A percentile compares a stretch with the other conserved stretches of the same genome.
Evolutionary conservation across 2,888 invertebrate genomes (phyloP).

Genomic region (Mystacides longicornis): DNA sequence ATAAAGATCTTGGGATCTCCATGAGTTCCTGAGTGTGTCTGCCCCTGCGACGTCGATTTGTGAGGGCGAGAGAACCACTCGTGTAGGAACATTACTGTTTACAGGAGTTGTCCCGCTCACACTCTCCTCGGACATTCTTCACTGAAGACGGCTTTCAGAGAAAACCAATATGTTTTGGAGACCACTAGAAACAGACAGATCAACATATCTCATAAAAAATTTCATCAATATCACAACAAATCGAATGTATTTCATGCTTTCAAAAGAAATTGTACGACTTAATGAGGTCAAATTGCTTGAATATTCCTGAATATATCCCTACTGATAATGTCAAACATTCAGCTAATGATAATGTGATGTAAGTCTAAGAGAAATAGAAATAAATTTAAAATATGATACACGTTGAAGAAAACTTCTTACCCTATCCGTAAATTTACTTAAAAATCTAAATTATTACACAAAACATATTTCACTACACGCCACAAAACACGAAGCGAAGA

Average conservation of each 20-base stretch:
- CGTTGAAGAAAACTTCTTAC: constrained; percentile 16
- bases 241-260: not conserved
- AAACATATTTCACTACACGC: constrained; percentile 16
- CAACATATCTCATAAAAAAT: not conserved
- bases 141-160: constrained; percentile 12
- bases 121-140: constrained; percentile 22
- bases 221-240: not conserved
- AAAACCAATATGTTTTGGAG: constrained; percentile 15
- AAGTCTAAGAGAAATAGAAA: too few species aligned
- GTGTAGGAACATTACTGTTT: constrained; percentile 34
- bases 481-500: constrained; percentile 16
- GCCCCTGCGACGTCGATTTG: constrained; percentile 57
- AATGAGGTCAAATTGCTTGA: not conserved
- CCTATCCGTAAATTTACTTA: constrained; percentile 9
- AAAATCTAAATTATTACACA: constrained; percentile 11
- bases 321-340: not conserved
- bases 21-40: constrained; percentile 60
- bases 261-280: not conserved
- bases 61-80: constrained; percentile 56
- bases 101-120: constrained; percentile 16
- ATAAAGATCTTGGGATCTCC: constrained; percentile 71
- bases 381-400: too few species aligned
- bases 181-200: constrained; percentile 18
- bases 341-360: not conserved
- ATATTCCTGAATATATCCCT: not conserved